Conservation (phyloP, 2,888 invertebrate genomes). For the Acronicta psi region DNA sequence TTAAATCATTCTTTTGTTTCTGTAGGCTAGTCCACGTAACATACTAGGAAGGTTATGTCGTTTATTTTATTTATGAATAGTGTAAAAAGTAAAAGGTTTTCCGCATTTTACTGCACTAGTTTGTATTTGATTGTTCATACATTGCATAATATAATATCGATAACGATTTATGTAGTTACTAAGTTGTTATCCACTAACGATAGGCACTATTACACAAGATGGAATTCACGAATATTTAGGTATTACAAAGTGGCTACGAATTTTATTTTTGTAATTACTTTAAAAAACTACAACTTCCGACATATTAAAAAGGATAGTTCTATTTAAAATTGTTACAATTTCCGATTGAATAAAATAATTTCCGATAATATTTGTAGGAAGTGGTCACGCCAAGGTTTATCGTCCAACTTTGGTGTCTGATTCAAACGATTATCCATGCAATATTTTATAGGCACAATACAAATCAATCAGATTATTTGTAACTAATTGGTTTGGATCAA, state of each 20-base stretch:
- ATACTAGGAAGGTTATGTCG: conserved; percentile 38
- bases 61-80: conserved; percentile 23
- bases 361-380: conserved; percentile 14
- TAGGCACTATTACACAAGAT: conserved; percentile 18
- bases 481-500: no score
- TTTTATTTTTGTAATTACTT: background rate
- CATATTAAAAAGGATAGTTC: conserved; percentile 1
- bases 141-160: conserved; percentile 36
- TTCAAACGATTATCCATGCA: no score
- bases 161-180: conserved; percentile 33
- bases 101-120: conserved; percentile 32
- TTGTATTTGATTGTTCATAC: conserved; percentile 11
- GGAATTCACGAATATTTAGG: conserved; percentile 22
- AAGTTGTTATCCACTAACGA: conserved; percentile 26
- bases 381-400: conserved; percentile 29
- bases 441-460: no score
- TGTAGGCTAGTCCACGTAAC: conserved; percentile 30
- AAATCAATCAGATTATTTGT: no score
- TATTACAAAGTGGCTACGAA: conserved; percentile 4
- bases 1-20: conserved; percentile 37
- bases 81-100: conserved; percentile 49
- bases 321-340: conserved; percentile 14
- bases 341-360: conserved; percentile 12
- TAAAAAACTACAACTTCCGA: conserved; percentile 9
- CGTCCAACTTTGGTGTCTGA: background rate